These are phyloP conservation scores for Acanthopleura granulata DNA, from an alignment of 2,888 invertebrate genomes.

Conservation along the genomic window DNA sequence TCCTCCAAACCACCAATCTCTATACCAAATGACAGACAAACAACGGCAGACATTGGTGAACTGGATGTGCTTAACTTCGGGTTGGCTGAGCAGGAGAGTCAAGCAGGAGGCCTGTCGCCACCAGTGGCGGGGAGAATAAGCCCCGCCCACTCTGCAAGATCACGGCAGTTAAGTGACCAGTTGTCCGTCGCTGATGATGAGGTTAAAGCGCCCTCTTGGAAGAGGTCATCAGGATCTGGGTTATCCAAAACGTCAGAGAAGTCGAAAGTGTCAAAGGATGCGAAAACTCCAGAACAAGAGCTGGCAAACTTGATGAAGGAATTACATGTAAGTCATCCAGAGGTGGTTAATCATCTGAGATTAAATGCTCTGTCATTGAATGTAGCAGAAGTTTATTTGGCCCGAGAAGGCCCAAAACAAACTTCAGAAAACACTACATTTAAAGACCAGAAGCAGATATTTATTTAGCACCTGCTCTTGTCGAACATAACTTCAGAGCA, in stretches of 20 bases:
- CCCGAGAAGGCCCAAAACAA: too few relatives aligned
- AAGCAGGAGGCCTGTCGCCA: background rate
- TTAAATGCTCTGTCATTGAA: too few relatives aligned
- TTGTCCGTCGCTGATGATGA: background rate
- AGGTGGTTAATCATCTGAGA: too few relatives aligned
- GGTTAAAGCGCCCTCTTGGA: background rate
- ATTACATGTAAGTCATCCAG: background rate
- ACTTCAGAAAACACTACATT: too few relatives aligned
- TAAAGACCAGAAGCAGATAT: too few relatives aligned
- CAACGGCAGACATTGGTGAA: conserved; percentile 46
- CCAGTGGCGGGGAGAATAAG: background rate
- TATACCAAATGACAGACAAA: conserved; percentile 47
- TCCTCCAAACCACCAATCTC: conserved; percentile 33
- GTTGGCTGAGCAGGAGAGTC: conserved; percentile 20
- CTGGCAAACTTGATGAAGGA: background rate
- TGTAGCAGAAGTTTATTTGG: too few relatives aligned
- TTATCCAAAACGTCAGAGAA: background rate
- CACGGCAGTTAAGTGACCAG: background rate
- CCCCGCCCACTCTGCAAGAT: background rate
- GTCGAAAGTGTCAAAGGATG: background rate
- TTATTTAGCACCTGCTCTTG: too few relatives aligned
- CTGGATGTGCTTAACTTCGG: conserved; percentile 50
- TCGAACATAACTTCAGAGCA: too few relatives aligned
- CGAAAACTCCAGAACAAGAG: conserved; percentile 11
- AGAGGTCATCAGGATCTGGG: background rate